A percentile compares a stretch with the other conserved stretches of the same genome.
Conservation (phyloP, 2,113 vertebrate species). For the Rhabdomys dilectus region DNA sequence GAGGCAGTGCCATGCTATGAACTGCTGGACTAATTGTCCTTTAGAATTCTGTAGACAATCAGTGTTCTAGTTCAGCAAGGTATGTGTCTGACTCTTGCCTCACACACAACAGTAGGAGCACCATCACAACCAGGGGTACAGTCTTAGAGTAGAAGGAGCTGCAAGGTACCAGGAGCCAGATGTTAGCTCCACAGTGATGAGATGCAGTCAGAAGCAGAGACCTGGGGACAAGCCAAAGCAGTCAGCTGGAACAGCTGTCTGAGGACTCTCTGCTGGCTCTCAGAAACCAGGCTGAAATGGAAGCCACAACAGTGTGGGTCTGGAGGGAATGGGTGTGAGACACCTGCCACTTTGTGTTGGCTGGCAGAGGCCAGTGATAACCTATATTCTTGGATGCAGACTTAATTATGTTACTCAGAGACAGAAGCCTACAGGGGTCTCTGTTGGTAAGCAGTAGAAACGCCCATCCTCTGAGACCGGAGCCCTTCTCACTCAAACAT, state of each 20-base stretch:
- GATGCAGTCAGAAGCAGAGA: neutral
- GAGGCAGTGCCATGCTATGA: neutral
- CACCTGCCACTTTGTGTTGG: too few relatives aligned
- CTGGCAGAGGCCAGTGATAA: neutral
- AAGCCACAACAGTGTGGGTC: neutral
- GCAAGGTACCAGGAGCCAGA: neutral
- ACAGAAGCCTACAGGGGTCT: neutral
- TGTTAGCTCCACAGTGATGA: neutral
- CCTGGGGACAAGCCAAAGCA: neutral
- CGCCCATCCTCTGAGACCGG: neutral
- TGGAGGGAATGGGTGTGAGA: fast-evolving
- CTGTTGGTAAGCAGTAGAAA: neutral
- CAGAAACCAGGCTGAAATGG: neutral
- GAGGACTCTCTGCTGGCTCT: neutral
- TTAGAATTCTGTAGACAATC: neutral
- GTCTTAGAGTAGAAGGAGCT: neutral
- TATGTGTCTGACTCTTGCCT: neutral
- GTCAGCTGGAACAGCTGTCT: neutral
- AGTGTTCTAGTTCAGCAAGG: neutral
- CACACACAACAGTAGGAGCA: neutral
- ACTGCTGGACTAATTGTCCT: neutral
- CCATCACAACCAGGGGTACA: neutral
- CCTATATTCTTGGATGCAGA: too few relatives aligned
- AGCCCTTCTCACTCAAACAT: neutral
- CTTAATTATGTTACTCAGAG: neutral